Percentiles rank a stretch among this genome's conserved stretches.
Conservation (phyloP, 37 sponge, comb jelly and placozoan genomes). For the Crambe crambe region DNA sequence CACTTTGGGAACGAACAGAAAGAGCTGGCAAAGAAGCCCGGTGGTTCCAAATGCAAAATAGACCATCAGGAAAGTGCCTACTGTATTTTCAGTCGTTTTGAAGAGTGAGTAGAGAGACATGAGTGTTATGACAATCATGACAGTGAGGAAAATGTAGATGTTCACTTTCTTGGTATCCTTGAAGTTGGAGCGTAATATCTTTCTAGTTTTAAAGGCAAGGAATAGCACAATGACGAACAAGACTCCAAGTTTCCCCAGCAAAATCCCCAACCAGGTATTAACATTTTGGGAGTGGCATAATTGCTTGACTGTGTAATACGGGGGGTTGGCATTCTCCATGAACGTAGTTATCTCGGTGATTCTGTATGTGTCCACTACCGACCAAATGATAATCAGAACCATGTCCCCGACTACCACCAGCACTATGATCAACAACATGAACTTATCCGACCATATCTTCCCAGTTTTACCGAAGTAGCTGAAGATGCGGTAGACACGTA, state of each 20-base stretch:
- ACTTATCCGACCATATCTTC: slow-evolving; percentile 26
- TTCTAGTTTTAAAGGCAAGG: slow-evolving; percentile 33
- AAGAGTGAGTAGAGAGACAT: slow-evolving; percentile 20
- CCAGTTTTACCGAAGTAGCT: slow-evolving; percentile 41
- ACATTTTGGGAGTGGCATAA: slow-evolving; percentile 12
- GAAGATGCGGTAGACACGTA: slow-evolving; percentile 37
- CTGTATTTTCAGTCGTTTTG: neutral
- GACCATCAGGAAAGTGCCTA: neutral
- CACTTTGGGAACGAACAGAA: slow-evolving; percentile 35
- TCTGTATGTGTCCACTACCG: neutral
- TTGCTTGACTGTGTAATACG: neutral
- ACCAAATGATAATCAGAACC: slow-evolving; percentile 8
- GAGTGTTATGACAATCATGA: neutral
- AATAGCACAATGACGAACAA: slow-evolving; percentile 16
- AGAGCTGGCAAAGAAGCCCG: slow-evolving; percentile 8
- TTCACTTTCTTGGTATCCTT: slow-evolving; percentile 54
- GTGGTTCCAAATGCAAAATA: slow-evolving; percentile 5
- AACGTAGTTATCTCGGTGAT: neutral
- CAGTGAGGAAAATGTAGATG: slow-evolving; percentile 4
- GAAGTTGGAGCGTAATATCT: slow-evolving; percentile 25
- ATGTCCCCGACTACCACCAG: slow-evolving; percentile 13
- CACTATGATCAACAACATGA: slow-evolving; percentile 3
- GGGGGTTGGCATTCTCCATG: neutral
- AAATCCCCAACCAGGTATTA: slow-evolving; percentile 9
- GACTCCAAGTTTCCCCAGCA: slow-evolving; percentile 3